Percentiles rank a stretch among this genome's conserved stretches.
Evolutionary conservation across 2,888 invertebrate genomes (phyloP).

Genomic region (Prenolepis imparis): DNA sequence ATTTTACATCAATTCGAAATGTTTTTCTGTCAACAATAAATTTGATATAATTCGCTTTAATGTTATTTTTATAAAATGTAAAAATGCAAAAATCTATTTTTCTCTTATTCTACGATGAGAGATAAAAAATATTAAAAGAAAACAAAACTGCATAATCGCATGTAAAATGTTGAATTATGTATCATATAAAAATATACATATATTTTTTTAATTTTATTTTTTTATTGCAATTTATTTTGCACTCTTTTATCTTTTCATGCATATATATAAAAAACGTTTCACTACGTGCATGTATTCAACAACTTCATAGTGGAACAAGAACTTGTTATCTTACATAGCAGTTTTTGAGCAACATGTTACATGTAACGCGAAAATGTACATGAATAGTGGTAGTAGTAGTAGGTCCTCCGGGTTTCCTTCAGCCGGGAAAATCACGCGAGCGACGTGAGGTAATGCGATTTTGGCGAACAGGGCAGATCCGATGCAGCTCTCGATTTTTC

Average conservation of each 20-base stretch:
- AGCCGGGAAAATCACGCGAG: conserved; percentile 42
- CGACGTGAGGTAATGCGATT: conserved; percentile 54
- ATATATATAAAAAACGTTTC: not conserved
- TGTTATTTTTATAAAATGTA: not conserved
- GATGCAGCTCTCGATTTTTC: conserved; percentile 46
- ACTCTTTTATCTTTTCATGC: not conserved
- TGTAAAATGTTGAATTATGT: not conserved
- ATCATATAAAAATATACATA: not conserved
- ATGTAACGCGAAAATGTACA: not conserved
- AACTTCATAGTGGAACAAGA: not conserved
- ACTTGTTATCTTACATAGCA: conserved; percentile 11
- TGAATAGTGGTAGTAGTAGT: not conserved
- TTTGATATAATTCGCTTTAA: not conserved
- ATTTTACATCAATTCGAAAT: no score
- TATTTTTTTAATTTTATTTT: not conserved
- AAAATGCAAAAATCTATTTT: not conserved
- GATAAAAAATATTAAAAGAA: not conserved
- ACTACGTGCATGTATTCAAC: not conserved
- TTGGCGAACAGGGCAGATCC: conserved; percentile 38
- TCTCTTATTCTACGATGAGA: not conserved
- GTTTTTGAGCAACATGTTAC: conserved; percentile 19
- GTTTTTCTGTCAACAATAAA: no score
- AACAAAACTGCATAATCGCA: not conserved
- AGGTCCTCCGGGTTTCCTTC: conserved; percentile 29
- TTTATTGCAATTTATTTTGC: not conserved